Percentiles rank a stretch among this genome's conserved stretches.
Evolutionary conservation across 2,797 vertebrate genomes (phyloP).

Genomic region (Rhodeus uyekii): DNA sequence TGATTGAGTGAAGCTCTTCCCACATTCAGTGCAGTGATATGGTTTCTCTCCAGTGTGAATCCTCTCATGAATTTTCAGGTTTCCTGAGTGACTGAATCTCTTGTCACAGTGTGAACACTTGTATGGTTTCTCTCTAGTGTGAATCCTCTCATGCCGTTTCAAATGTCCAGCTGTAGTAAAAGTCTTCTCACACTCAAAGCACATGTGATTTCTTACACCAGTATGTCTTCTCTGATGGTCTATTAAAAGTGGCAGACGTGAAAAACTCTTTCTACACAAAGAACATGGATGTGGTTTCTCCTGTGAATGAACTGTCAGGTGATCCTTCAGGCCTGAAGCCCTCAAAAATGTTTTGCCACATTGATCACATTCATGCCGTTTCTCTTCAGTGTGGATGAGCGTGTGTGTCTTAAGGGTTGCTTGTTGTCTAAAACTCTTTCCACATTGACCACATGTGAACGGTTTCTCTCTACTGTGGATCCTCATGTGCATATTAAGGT

Average conservation of each 20-base stretch:
- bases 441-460: not conserved
- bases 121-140: not conserved
- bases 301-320: not conserved
- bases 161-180: not conserved
- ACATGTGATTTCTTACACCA: not conserved
- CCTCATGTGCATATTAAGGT: no score
- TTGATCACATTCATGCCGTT: not conserved
- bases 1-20: not conserved
- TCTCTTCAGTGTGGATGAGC: not conserved
- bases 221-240: not conserved
- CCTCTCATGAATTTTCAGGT: not conserved
- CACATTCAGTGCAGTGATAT: not conserved
- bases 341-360: not conserved
- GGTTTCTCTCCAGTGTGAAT: not conserved
- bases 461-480: not conserved
- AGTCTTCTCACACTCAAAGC: not conserved
- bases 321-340: not conserved
- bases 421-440: not conserved
- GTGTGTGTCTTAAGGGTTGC: not conserved
- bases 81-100: not conserved
- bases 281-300: not conserved
- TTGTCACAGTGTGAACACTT: not conserved
- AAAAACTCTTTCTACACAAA: not conserved
- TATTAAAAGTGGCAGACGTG: not conserved
- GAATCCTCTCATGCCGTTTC: not conserved